These are phyloP conservation scores for Gastrophryne carolinensis DNA, from an alignment of 2,797 vertebrate genomes.

Conservation along the genomic window DNA sequence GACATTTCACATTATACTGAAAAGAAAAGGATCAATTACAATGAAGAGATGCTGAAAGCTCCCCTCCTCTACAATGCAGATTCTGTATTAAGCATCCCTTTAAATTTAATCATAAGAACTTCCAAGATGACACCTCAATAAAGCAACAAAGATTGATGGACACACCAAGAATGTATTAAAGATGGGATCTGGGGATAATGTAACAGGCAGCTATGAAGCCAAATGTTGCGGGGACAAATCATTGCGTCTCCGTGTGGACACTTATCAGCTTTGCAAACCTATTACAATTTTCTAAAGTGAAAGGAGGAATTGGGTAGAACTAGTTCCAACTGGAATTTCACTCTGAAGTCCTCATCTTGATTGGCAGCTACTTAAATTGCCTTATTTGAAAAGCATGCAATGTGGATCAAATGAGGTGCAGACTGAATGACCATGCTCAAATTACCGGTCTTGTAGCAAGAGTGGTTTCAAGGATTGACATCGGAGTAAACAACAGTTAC, in stretches of 20 bases:
- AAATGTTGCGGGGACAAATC: conserved; percentile 8
- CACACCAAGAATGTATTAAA: conserved; percentile 12
- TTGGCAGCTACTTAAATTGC: conserved; percentile 62
- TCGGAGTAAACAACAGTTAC: conserved; percentile 22
- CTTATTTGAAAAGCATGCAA: conserved; percentile 58
- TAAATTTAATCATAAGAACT: not conserved
- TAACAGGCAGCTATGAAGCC: not conserved
- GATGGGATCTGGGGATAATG: conserved; percentile 12
- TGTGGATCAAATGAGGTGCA: conserved; percentile 61
- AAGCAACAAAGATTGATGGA: conserved; percentile 14
- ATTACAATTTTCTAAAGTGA: conserved; percentile 30
- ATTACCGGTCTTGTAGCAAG: conserved; percentile 25
- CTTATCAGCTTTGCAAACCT: conserved; percentile 33
- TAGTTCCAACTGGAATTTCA: conserved; percentile 45
- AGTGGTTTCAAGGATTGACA: conserved; percentile 28
- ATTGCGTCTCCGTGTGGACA: not conserved
- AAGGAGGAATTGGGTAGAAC: conserved; percentile 16
- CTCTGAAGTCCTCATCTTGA: conserved; percentile 50
- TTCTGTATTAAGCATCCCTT: not conserved
- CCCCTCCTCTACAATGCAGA: not conserved
- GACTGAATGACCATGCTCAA: conserved; percentile 56
- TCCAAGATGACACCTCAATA: not conserved
- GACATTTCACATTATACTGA: no score
- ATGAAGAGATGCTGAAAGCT: no score
- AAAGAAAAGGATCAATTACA: no score